phyloP scores from a whole-genome alignment of 2,888 invertebrate species.

The Camponotus fellah region DNA sequence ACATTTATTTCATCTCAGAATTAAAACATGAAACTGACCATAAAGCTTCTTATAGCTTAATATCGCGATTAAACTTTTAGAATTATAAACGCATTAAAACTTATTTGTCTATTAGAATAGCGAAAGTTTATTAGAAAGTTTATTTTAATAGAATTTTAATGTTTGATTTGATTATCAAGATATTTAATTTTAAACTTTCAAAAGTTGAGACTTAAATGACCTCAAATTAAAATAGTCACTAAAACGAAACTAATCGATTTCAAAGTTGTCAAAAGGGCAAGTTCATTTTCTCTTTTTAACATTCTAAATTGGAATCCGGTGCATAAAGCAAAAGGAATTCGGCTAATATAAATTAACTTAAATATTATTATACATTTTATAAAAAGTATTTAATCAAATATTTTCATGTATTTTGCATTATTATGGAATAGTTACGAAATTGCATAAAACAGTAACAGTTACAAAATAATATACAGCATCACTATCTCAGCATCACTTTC shows the following conservation, averaged over 20 bases:
- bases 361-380: neutral
- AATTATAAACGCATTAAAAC: slow-evolving; percentile 39
- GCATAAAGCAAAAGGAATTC: neutral
- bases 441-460: neutral
- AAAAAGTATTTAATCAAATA: neutral
- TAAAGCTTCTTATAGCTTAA: slow-evolving; percentile 36
- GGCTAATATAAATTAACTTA: neutral
- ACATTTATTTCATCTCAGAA: slow-evolving; percentile 8
- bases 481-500: neutral
- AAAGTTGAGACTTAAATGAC: neutral
- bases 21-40: slow-evolving; percentile 25
- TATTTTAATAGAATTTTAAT: slow-evolving; percentile 44
- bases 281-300: slow-evolving; percentile 18
- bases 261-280: slow-evolving; percentile 1
- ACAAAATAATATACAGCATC: neutral
- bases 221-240: slow-evolving; percentile 31
- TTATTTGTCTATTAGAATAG: slow-evolving; percentile 40
- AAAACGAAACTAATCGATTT: slow-evolving; percentile 25
- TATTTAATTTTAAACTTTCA: slow-evolving; percentile 46
- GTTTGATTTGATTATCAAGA: slow-evolving; percentile 38
- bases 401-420: neutral
- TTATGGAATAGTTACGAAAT: slow-evolving; percentile 1
- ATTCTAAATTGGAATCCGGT: neutral
- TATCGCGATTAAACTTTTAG: slow-evolving; percentile 35
- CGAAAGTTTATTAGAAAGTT: slow-evolving; percentile 16